phyloP scores from a whole-genome alignment of 92 coral and sea anemone genomes.

The Meandrina meandrites region DNA sequence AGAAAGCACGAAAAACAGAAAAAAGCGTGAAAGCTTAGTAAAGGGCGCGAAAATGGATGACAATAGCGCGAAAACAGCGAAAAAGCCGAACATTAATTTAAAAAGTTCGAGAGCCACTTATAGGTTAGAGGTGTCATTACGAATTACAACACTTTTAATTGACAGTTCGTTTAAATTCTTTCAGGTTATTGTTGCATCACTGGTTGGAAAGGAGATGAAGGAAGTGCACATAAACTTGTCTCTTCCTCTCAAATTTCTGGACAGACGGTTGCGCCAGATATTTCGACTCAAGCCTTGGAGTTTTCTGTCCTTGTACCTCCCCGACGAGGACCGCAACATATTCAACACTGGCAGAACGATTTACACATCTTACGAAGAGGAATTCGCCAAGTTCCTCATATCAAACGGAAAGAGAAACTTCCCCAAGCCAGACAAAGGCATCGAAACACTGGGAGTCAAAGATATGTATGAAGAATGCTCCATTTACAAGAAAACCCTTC shows the following conservation, averaged over 20 bases:
- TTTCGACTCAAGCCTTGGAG: conserved; percentile 56
- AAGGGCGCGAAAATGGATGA: not conserved
- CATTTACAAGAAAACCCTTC: conserved; percentile 49
- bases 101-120: too few relatives aligned
- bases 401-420: conserved; percentile 64
- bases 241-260: conserved; percentile 45
- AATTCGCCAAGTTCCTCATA: conserved; percentile 50
- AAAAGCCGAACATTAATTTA: not conserved
- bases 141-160: not conserved
- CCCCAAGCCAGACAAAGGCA: conserved; percentile 46
- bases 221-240: conserved; percentile 43
- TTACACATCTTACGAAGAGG: conserved; percentile 52
- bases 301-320: conserved; percentile 50
- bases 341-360: conserved; percentile 51
- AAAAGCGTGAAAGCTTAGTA: not conserved
- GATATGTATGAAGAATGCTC: conserved; percentile 54
- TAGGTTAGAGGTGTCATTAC: not conserved
- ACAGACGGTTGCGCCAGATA: conserved; percentile 47
- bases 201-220: conserved; percentile 45
- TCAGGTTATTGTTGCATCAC: conserved; percentile 57
- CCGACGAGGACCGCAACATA: conserved; percentile 29
- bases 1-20: not conserved
- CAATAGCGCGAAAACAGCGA: not conserved
- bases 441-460: conserved; percentile 41
- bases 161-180: not conserved